phyloP scores from a whole-genome alignment of 2,888 invertebrate genomes.

The Rhorus exstirpatorius region DNA sequence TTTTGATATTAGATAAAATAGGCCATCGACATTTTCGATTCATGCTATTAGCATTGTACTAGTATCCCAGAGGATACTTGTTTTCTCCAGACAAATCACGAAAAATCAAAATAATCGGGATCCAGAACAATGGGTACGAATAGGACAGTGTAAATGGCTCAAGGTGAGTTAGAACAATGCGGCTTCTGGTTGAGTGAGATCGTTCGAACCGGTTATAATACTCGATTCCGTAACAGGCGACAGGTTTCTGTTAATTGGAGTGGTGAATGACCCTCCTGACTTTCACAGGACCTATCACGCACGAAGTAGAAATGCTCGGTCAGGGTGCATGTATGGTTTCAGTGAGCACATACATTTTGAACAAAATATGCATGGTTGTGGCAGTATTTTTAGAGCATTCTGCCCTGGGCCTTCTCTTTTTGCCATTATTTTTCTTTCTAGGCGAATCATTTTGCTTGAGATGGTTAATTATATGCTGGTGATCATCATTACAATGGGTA shows the following conservation, averaged over 20 bases:
- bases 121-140: constrained; percentile 5
- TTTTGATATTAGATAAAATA: not conserved
- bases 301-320: too few relatives aligned
- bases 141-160: not conserved
- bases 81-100: not conserved
- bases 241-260: constrained; percentile 25
- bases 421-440: too few relatives aligned
- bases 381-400: too few relatives aligned
- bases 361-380: too few relatives aligned
- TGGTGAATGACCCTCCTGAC: too few relatives aligned
- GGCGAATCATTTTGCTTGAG: too few relatives aligned
- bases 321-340: too few relatives aligned
- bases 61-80: not conserved
- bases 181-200: constrained; percentile 2
- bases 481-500: too few relatives aligned
- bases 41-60: not conserved
- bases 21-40: not conserved
- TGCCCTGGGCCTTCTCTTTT: too few relatives aligned
- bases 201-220: constrained; percentile 4
- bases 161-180: constrained; percentile 9
- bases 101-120: not conserved
- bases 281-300: too few relatives aligned
- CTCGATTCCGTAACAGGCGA: constrained; percentile 17
- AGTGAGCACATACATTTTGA: too few relatives aligned
- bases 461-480: too few relatives aligned